Conservation (phyloP, 2,113 vertebrate genomes). For the Ophthalmolycus amberensis region DNA sequence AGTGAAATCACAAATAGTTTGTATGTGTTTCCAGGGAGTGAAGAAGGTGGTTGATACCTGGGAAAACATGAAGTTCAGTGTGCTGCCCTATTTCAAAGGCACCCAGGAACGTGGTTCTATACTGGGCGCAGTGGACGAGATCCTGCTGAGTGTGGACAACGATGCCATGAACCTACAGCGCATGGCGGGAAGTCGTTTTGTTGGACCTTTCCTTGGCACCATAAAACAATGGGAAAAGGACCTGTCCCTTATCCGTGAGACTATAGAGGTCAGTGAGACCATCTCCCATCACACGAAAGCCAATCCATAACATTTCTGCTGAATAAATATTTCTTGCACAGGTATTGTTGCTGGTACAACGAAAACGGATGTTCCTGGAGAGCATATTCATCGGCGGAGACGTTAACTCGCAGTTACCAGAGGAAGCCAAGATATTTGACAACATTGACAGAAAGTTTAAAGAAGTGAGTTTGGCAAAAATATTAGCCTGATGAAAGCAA, state of each 20-base stretch:
- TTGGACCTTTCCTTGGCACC: conserved; percentile 89
- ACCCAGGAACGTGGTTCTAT: conserved; percentile 89
- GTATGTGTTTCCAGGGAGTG: conserved; percentile 84
- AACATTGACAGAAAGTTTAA: conserved; percentile 89
- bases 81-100: conserved; percentile 90
- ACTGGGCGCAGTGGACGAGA: conserved; percentile 90
- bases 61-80: conserved; percentile 91
- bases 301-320: neutral
- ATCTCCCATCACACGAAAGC: conserved; percentile 7
- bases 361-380: conserved; percentile 98
- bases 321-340: conserved; percentile 61
- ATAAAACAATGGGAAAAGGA: conserved; percentile 93
- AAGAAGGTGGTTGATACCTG: conserved; percentile 92
- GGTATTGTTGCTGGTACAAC: conserved; percentile 94
- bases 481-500: neutral
- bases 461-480: conserved; percentile 82
- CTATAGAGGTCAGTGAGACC: conserved; percentile 88
- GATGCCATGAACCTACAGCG: conserved; percentile 93
- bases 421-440: conserved; percentile 95
- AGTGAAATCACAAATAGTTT: neutral
- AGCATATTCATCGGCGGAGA: conserved; percentile 95
- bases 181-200: conserved; percentile 91
- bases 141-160: conserved; percentile 91
- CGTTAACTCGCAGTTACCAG: conserved; percentile 91
- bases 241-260: conserved; percentile 92